Percentiles rank a stretch among this genome's conserved stretches.
Conservation (phyloP, 2,113 vertebrate species). For the Neodontobutis hainanensis region DNA sequence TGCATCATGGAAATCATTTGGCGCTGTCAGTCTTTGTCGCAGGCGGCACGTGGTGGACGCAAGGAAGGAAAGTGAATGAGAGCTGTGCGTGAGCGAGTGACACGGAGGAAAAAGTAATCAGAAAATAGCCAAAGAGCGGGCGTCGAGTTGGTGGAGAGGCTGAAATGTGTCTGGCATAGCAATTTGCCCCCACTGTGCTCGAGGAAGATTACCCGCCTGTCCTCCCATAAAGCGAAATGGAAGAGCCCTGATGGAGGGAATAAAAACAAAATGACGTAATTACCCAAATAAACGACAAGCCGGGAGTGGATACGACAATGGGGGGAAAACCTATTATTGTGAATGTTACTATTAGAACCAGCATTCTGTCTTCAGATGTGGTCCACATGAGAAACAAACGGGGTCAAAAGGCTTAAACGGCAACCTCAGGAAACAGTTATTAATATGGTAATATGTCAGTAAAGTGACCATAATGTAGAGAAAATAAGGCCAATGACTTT, state of each 20-base stretch:
- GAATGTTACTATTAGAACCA: slow-evolving; percentile 25
- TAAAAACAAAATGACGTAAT: slow-evolving; percentile 65
- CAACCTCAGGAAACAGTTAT: no score
- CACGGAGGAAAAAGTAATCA: slow-evolving; percentile 62
- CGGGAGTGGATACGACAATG: slow-evolving; percentile 30
- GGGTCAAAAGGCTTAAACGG: no score
- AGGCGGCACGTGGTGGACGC: slow-evolving; percentile 51
- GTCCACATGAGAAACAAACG: neutral
- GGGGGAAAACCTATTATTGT: slow-evolving; percentile 41
- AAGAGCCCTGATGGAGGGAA: slow-evolving; percentile 61
- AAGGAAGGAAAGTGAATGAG: slow-evolving; percentile 32
- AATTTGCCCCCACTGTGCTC: slow-evolving; percentile 55
- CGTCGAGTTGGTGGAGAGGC: slow-evolving; percentile 44
- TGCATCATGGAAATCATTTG: slow-evolving; percentile 79
- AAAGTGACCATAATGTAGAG: no score
- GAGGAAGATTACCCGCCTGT: slow-evolving; percentile 61
- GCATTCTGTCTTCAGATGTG: neutral
- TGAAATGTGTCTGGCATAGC: slow-evolving; percentile 69
- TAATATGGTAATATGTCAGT: no score
- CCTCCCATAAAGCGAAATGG: slow-evolving; percentile 69
- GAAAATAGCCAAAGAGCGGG: slow-evolving; percentile 58
- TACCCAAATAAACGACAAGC: slow-evolving; percentile 58
- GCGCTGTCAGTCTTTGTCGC: slow-evolving; percentile 74
- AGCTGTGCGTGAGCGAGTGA: slow-evolving; percentile 47
- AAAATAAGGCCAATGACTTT: no score